phyloP scores from a whole-genome alignment of 2,797 vertebrate species.

The Helostoma temminkii region DNA sequence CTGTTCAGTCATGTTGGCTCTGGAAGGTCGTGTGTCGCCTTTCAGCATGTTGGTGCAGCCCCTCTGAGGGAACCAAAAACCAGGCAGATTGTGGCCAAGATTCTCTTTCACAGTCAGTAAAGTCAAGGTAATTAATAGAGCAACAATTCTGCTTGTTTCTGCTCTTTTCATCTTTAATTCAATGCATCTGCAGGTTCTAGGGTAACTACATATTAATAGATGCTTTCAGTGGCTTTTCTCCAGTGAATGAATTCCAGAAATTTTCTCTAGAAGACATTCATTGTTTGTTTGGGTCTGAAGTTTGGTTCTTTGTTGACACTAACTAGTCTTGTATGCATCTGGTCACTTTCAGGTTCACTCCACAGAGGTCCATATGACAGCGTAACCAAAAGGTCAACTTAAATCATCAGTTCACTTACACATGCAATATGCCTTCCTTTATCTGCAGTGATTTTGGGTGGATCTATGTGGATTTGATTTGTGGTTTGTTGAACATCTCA shows the following conservation, averaged over 20 bases:
- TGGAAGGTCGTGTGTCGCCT: slow-evolving; percentile 76
- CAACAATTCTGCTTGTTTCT: background rate
- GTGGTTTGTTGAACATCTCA: slow-evolving; percentile 58
- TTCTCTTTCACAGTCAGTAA: background rate
- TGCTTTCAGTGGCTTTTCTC: no score
- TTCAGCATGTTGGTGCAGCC: slow-evolving; percentile 85
- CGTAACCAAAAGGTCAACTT: no score
- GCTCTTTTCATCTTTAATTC: background rate
- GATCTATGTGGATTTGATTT: background rate
- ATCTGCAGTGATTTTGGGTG: background rate
- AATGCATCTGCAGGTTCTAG: background rate
- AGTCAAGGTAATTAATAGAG: background rate
- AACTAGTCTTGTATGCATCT: no score
- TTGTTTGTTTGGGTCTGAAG: no score
- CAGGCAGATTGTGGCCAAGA: background rate
- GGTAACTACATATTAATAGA: no score
- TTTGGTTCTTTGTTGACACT: no score
- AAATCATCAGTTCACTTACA: no score
- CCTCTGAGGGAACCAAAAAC: slow-evolving; percentile 73
- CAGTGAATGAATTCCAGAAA: background rate
- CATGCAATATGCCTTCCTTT: background rate
- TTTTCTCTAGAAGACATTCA: no score
- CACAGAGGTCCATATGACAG: no score
- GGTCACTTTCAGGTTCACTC: no score
- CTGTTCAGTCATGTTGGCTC: slow-evolving; percentile 76